Percentiles rank a stretch among this genome's conserved stretches.
phyloP scores from a whole-genome alignment of 2,888 invertebrate species.

The Orthosia cruda region DNA sequence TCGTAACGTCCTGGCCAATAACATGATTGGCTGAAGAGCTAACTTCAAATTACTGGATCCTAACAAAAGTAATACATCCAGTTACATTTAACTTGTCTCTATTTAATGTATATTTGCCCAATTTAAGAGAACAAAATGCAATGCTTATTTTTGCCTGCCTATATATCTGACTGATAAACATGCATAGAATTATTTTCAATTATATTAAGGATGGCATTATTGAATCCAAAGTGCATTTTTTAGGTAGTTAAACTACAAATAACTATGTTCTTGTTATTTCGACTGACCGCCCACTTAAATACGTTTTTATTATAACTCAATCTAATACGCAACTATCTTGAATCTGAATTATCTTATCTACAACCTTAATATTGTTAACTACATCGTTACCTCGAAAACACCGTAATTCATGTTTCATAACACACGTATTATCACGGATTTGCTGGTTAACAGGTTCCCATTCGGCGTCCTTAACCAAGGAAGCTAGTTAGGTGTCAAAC shows the following conservation, averaged over 20 bases:
- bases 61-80: background rate
- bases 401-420: conserved; percentile 52
- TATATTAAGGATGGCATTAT: background rate
- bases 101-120: background rate
- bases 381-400: conserved; percentile 49
- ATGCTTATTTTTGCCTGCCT: no score
- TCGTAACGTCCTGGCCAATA: background rate
- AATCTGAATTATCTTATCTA: conserved; percentile 21
- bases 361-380: conserved; percentile 31
- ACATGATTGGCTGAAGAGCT: background rate
- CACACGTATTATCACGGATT: conserved; percentile 47
- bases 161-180: no score
- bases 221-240: background rate
- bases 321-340: background rate
- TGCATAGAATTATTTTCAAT: no score
- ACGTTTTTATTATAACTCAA: conserved; percentile 16
- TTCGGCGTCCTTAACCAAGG: conserved; percentile 62
- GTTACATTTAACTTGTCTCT: background rate
- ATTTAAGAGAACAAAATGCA: no score
- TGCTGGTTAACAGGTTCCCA: conserved; percentile 59
- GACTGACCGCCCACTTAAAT: background rate
- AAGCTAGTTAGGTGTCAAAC: conserved; percentile 67
- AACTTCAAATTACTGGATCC: background rate
- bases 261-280: background rate
- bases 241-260: background rate